Evolutionary conservation across 2,113 vertebrate species (phyloP), one percentile per base, ranked within the genome.

Genomic region (Phaetusa simplex): DNA sequence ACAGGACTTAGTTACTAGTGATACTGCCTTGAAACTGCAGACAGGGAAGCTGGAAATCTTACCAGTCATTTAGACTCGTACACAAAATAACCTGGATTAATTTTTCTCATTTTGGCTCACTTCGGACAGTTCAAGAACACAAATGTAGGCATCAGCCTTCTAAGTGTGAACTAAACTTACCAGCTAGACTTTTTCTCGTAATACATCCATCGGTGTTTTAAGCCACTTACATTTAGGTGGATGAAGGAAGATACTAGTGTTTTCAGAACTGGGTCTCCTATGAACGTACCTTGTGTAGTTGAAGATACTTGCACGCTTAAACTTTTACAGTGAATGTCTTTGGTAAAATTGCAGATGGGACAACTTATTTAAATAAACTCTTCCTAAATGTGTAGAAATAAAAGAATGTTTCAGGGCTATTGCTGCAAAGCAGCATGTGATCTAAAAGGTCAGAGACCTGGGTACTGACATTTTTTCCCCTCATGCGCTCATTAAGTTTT

Each of bases 351-450:
- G 61, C 21, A 79, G 47, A 12, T 59, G 24, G 43, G 53, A 42
- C 36, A 79, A 0, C 40, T 74, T 84, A 59, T 74, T 69, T 91
- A 78, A 91, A 11, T 15, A 52, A 67, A 56, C 6, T 59, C 19
- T 30, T 92, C 12, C 42, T 72, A 86, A 47, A 73, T 49, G 7
- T 49, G 4, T 82, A 72, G 77, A 67, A 84, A 36, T 43, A 64
- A 40, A 82, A 67, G 2, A 88, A 14, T 2, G 1, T 65, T 95
- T 80, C 6, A 17, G 18, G 29, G 21, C 14, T 30, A 3, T 82
- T 84, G 27, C 27, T 3, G 0, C 18, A 81, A 55, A 93, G 27
- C 9, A 55, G 0, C 0, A 0, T 47, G 11, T 38, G 12, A 52
- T 82, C 22, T 70, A 12, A 66, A 81, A 74, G 12, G 20, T 55